Base-by-base conservation (phyloP, 2,888 invertebrate genomes). In the Apodemia hepburni region DNA sequence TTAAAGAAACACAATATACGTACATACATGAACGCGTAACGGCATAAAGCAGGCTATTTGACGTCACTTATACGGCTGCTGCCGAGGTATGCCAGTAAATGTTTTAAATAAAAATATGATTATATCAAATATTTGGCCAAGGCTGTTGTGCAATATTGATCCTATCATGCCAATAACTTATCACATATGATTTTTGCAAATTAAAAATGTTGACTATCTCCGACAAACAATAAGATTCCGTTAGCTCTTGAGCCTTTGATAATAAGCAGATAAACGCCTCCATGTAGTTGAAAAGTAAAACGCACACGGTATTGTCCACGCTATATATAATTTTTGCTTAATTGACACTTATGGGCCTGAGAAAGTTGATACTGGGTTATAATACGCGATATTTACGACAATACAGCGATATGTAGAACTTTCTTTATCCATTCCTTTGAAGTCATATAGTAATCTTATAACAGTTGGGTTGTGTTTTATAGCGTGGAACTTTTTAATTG, bases 261-360 rank as follows among this genome's bases (percentile, higher is more conserved):
- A 54, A 54, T 54, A 54, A 54, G 54, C 54, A 27, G 54, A 54
- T 54, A 54, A 54, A 27, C 54, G 15, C 54, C 54, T 54, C 51
- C 54, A 51, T 51, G 22, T 12, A 12, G 22, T 27, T 22, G 61
- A 45, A 27, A 18, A 60, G 64, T 61, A 61, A 68, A 61, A 66
- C 67, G 70, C 69, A 64, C 59, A 64, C 63, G 65, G 74, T 70
- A 78, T 76, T 78, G 79, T 79, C 71, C 70, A 45, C 64, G 69
- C 65, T 70, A 68, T 70, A 68, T 71, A 69, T 73, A 76, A 77
- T 66, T 71, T 69, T 68, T 33, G 59, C 71, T 70, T 77, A 79
- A 80, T 80, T 80, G 81, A 79, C 81, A 79, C 72, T 61, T 58
- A 67, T 65, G 64, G 66, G 69, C 62, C 57, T 62, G 65, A 65